Evolutionary conservation across 1,140 invertebrate species (phyloP), one percentile per base, ranked within the genome.

Genomic region (Hypothenemus hampei): DNA sequence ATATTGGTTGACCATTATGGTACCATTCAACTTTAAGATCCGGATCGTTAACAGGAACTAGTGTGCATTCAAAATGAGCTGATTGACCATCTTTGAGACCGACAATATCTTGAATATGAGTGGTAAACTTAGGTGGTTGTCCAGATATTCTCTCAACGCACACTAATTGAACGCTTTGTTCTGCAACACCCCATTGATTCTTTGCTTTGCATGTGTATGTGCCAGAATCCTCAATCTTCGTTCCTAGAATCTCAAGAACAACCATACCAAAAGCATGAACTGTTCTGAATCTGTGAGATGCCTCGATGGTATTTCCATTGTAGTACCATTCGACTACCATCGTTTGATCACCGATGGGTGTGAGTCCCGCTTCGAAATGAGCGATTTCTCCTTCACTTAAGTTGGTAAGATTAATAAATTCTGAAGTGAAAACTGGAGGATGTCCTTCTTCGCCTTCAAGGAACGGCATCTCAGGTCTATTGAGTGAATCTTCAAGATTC

Each of bases 271-370:
- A 96, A 1, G 92, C 92, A 67, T 95, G 90, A 18, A 94, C 91
- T 22, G 91, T 95, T 65, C 91, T 79, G 29, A 88, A 88, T 24
- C 93, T 82, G 70, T 92, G 88, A 73, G 89, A 91, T 18, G 91
- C 90, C 73, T 91, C 87, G 39, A 97, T 78, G 0, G 82, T 67
- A 70, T 96, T 86, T 24, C 87, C 89, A 71, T 99, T 94, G 65
- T 90, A 96, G 77, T 95, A 95, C 95, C 95, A 99, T 77, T 98
- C 93, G 20, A 98, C 91, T 20, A 86, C 82, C 93, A 98, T 97
- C 20, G 86, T 91, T 68, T 97, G 91, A 71, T 98, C 94, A 18
- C 93, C 93, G 43, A 92, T 86, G 8, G 94, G 94, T 35, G 91
- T 86, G 0, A 98, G 77, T 29, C 89, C 91, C 11, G 91, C 93